Evolutionary conservation across 2,888 invertebrate species (phyloP).

Genomic region (Sturmia bella): DNA sequence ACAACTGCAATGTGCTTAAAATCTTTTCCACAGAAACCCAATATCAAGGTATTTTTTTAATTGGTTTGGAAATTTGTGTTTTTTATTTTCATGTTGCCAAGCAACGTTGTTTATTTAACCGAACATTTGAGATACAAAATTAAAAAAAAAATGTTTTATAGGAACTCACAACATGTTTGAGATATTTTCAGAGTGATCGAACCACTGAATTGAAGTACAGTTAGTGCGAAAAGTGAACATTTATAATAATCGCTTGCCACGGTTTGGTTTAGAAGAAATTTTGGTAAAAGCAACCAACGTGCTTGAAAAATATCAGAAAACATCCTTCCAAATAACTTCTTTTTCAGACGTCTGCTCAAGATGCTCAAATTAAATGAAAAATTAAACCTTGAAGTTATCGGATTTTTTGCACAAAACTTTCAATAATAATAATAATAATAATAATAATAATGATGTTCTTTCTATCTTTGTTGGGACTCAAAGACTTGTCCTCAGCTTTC

Average conservation of each 20-base stretch:
- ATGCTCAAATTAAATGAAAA: too few relatives aligned
- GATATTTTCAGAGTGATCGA: constrained; percentile 33
- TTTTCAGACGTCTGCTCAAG: too few relatives aligned
- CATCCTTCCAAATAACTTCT: too few relatives aligned
- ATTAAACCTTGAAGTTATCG: too few relatives aligned
- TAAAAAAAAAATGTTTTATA: constrained; percentile 15
- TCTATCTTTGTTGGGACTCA: too few relatives aligned
- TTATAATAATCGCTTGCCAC: background rate
- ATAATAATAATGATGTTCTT: too few relatives aligned
- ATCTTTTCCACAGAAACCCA: constrained; percentile 10
- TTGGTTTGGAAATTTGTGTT: constrained; percentile 62
- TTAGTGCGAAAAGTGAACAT: background rate
- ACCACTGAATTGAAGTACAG: background rate
- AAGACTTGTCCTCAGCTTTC: too few relatives aligned
- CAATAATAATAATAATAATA: too few relatives aligned
- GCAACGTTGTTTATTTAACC: constrained; percentile 56
- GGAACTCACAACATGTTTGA: constrained; percentile 33
- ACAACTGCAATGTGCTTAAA: constrained; percentile 35
- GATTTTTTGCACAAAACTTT: too few relatives aligned
- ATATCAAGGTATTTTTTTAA: constrained; percentile 2
- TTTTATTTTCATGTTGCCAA: constrained; percentile 64
- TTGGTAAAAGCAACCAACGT: too few relatives aligned
- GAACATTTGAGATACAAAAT: background rate
- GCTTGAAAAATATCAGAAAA: too few relatives aligned
- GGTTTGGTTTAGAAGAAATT: too few relatives aligned